These are phyloP conservation scores for Charaxes varanes DNA, from an alignment of 1,140 invertebrate genomes.

Conservation along the genomic window DNA sequence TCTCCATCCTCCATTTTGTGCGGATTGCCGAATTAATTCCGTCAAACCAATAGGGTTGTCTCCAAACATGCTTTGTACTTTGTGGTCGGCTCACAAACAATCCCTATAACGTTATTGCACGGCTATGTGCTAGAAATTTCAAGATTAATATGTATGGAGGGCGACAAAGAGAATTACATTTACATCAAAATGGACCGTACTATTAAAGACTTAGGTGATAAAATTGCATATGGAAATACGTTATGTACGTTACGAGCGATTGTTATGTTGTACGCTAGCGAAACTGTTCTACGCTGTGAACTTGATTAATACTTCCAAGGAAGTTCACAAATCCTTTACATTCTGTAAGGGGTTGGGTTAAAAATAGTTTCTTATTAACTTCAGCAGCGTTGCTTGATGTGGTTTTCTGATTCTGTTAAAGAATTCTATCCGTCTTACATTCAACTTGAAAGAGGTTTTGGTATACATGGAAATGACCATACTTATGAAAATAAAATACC, in stretches of 20 bases:
- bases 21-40: constrained; percentile 41
- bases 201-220: neutral
- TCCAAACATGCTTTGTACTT: constrained; percentile 54
- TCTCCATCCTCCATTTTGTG: too few relatives aligned
- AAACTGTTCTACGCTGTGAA: constrained; percentile 8
- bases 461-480: too few relatives aligned
- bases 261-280: constrained; percentile 2
- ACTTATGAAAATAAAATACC: too few relatives aligned
- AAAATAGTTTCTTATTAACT: too few relatives aligned
- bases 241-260: neutral
- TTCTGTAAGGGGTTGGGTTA: too few relatives aligned
- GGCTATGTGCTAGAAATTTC: constrained; percentile 35
- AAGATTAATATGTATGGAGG: constrained; percentile 34
- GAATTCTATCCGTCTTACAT: too few relatives aligned
- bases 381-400: too few relatives aligned
- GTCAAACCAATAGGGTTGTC: constrained; percentile 49
- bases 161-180: neutral
- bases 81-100: constrained; percentile 43
- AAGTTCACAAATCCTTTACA: neutral
- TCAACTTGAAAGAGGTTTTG: too few relatives aligned
- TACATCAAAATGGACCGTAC: neutral
- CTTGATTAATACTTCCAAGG: constrained; percentile 12
- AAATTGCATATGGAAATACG: neutral
- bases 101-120: constrained; percentile 44
- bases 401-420: too few relatives aligned